Conservation (phyloP, 2,113 vertebrate genomes). For the Nymphicus hollandicus region DNA sequence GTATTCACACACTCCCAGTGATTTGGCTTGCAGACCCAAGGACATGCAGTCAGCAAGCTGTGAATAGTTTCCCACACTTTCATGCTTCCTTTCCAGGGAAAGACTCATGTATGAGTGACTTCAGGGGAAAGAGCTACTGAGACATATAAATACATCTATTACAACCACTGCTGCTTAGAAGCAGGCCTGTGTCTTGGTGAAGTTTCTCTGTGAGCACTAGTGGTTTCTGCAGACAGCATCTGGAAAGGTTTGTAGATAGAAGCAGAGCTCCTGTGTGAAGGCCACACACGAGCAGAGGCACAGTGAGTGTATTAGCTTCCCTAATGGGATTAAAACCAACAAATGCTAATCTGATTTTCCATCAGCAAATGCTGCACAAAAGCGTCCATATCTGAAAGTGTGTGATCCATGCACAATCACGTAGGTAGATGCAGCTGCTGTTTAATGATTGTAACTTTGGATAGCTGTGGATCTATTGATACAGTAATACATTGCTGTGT, state of each 20-base stretch:
- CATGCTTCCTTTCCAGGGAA: not conserved
- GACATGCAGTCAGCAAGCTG: conserved; percentile 18
- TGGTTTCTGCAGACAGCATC: not conserved
- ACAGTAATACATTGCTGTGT: not conserved
- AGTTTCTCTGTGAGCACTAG: not conserved
- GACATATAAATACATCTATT: not conserved
- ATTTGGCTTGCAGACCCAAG: conserved; percentile 3
- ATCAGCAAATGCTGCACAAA: not conserved
- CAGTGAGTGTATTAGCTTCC: not conserved
- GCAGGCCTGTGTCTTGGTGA: fast-evolving
- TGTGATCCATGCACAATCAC: not conserved
- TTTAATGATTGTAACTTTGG: not conserved
- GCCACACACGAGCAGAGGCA: not conserved
- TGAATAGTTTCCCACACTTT: not conserved
- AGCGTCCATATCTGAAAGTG: not conserved
- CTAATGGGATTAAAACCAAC: not conserved
- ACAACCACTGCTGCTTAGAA: not conserved
- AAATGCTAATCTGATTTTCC: not conserved
- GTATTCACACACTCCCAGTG: conserved; percentile 7
- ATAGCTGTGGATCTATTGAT: not conserved
- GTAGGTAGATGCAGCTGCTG: not conserved
- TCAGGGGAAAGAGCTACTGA: not conserved
- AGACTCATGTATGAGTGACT: not conserved
- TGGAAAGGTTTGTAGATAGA: not conserved
- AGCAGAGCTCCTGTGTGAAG: not conserved